Evolutionary conservation across 2,797 vertebrate genomes (phyloP).

Genomic region (Hephaestus fuliginosus): DNA sequence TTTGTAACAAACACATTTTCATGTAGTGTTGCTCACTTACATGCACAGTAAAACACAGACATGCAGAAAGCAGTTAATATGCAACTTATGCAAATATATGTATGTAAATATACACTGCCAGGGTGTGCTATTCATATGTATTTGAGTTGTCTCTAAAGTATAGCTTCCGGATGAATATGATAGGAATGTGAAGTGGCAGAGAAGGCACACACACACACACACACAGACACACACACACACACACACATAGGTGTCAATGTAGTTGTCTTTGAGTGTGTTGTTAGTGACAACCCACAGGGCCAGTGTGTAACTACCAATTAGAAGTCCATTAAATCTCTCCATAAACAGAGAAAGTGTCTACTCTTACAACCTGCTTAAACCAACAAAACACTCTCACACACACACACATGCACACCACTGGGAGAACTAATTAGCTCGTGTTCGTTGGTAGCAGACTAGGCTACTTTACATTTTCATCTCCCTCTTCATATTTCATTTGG

Average conservation of each 20-base stretch:
- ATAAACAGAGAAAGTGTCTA: not conserved
- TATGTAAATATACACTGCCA: not conserved
- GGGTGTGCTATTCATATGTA: not conserved
- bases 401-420: not conserved
- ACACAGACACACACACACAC: not conserved
- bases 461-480: constrained; percentile 11
- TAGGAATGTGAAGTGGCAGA: not conserved
- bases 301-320: constrained; percentile 14
- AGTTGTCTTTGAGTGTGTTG: not conserved
- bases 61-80: not conserved
- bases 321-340: constrained; percentile 13
- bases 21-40: not conserved
- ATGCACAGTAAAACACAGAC: not conserved
- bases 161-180: not conserved
- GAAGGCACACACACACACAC: not conserved
- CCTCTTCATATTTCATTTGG: not conserved
- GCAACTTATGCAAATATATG: not conserved
- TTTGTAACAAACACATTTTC: not conserved
- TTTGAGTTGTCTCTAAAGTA: not conserved
- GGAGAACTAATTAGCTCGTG: not conserved
- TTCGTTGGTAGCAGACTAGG: not conserved
- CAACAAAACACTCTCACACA: not conserved
- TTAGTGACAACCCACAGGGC: not conserved
- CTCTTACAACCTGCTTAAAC: not conserved
- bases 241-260: not conserved